Evolutionary conservation across 2,888 invertebrate species (phyloP), one percentile per base, ranked within the genome.

Genomic region (Conchocele bisecta): DNA sequence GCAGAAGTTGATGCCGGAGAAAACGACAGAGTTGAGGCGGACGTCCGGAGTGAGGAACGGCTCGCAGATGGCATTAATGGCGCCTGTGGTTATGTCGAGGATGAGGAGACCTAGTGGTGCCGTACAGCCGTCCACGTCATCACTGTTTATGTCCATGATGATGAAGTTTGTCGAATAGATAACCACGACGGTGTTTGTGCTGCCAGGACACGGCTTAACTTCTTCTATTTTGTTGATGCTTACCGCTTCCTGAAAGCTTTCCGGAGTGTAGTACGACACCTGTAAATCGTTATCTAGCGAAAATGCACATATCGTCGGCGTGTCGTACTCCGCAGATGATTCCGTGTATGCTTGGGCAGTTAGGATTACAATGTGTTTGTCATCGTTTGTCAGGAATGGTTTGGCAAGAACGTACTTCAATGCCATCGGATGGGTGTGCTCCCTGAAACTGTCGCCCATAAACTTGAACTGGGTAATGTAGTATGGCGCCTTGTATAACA

Each of bases 351-450:
- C 84, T 17, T 84, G 83, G 2, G 89, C 89, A 1, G 88, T 86
- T n/a, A 89, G 80, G 11, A 86, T 78, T 0, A 90, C 87, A 26
- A 91, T 76, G 63, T 83, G 88, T 33, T 85, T 79, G 60, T 90
- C 90, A 39, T 86, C 83, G 20, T 73, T 69, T 0, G 90, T 90
- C 29, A 89, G 68, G 60, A 89, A 88, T 7, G 90, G 89, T 35
- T 81, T 78, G 1, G 77, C 71, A 15, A 87, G 75, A 24, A 89
- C 74, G 59, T 75, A 84, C 29, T 82, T 81, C 24, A 89, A 48
- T 7, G 82, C 76, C 15, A 82, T 59, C 2, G 84, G 82, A 56
- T 83, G 83, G 0, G 72, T 70, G 29, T 79, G 79, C 42, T 88
- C 87, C 22, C 65, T 65, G 59, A 84, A 81, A 1, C 75, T 70